Conservation (phyloP, 2,888 invertebrate species). For the Yponomeuta plumbellus region DNA sequence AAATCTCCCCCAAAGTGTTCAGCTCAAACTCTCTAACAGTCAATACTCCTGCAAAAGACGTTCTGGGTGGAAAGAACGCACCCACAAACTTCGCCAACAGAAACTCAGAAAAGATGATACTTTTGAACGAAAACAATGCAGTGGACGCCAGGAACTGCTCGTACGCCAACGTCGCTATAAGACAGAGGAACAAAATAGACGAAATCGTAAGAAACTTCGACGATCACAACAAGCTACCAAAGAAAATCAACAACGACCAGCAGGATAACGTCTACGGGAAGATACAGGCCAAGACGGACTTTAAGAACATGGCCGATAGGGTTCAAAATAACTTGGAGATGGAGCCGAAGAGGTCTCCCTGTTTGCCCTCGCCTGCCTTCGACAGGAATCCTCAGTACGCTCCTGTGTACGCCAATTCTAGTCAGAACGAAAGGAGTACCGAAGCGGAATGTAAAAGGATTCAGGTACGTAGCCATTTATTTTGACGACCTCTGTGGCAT, state of each 20-base stretch:
- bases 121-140: conserved; percentile 54
- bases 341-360: background rate
- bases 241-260: conserved; percentile 63
- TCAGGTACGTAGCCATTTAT: conserved; percentile 42
- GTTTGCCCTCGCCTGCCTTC: conserved; percentile 45
- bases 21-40: conserved; percentile 86
- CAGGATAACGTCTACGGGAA: conserved; percentile 62
- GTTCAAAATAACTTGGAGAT: conserved; percentile 19
- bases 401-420: conserved; percentile 55
- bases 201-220: conserved; percentile 70
- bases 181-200: conserved; percentile 64
- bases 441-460: conserved; percentile 61
- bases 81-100: conserved; percentile 79
- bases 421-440: conserved; percentile 54
- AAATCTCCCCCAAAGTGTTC: conserved; percentile 86
- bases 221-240: conserved; percentile 56
- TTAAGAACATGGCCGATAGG: conserved; percentile 19
- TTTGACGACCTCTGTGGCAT: too few relatives aligned
- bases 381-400: conserved; percentile 63
- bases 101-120: conserved; percentile 69
- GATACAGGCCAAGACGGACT: conserved; percentile 37
- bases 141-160: conserved; percentile 56
- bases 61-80: conserved; percentile 81
- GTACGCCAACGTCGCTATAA: conserved; percentile 59
- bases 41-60: conserved; percentile 88